Evolutionary conservation across 1,140 invertebrate species (phyloP), one percentile per base, ranked within the genome.

Genomic region (Pseudomyrmex flavicornis): DNA sequence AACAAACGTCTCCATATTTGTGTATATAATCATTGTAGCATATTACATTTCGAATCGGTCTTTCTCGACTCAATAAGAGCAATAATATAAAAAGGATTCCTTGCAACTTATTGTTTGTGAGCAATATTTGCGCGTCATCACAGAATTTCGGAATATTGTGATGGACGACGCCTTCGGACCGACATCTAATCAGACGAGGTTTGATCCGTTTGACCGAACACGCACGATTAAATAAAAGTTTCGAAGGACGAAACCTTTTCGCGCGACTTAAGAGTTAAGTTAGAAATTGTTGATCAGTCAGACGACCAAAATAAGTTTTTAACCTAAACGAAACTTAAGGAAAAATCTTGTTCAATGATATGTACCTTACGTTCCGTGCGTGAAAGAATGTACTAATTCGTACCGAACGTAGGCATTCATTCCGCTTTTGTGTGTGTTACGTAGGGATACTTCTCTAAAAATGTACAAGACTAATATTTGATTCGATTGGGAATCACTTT

Each of bases 271-370:
- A 46, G 0, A 73, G 44, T 58, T 66, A 54, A 5, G 26, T 35
- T 35, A 35, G 35, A 35, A 35, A 35, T 35, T 35, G 50, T 70
- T 13, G 5, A 56, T 79, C 50, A 22, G 48, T 48, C 5, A 15
- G 35, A 22, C n/a, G 22, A 65, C 20, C 70, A 48, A 56, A 46
- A 58, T 22, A 5, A 58, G 35, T 8, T 48, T 68, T 69, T 15
- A 69, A 58, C 46, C 10, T n/a, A 69, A 61, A 61, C 20, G 7
- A 48, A 69, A 69, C 22, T 58, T 10, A 58, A 48, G 35, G 0
- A 61, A 70, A 3, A 8, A 46, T 76, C 56, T 88, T 63, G 56
- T 85, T 56, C 70, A 76, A 85, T 89, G 87, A 88, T 89, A 89
- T 89, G 87, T 85, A 89, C 84, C 84, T 75, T 83, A 85, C 73